A percentile compares a stretch with the other conserved stretches of the same genome.
phyloP scores from a whole-genome alignment of 2,797 vertebrate species.

The Heteromormyrus szaboi region DNA sequence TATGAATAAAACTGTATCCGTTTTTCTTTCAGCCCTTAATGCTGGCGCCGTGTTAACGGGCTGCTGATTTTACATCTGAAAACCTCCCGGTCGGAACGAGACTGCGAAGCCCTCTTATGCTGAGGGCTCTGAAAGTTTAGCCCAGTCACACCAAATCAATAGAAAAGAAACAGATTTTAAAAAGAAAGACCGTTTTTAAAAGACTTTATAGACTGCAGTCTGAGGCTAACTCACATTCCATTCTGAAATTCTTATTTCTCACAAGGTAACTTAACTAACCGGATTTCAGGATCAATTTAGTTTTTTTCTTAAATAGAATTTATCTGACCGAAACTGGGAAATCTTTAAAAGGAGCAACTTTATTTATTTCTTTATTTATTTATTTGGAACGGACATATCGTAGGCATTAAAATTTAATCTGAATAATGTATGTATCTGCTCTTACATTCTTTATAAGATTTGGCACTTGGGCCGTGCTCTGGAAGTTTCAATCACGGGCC shows the following conservation, averaged over 20 bases:
- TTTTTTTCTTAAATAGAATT: not conserved
- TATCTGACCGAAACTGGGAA: slow-evolving; percentile 38
- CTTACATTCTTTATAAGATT: slow-evolving; percentile 67
- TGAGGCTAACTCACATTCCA: not conserved
- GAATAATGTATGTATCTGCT: slow-evolving; percentile 65
- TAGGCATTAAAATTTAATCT: slow-evolving; percentile 56
- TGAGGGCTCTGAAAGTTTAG: slow-evolving; percentile 51
- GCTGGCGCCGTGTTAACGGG: slow-evolving; percentile 55
- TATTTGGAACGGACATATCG: slow-evolving; percentile 39
- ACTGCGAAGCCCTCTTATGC: slow-evolving; percentile 44
- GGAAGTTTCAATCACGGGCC: slow-evolving; percentile 61
- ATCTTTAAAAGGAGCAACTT: slow-evolving; percentile 45
- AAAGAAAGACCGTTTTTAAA: slow-evolving; percentile 19
- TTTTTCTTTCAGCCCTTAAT: slow-evolving; percentile 44
- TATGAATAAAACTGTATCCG: slow-evolving; percentile 56
- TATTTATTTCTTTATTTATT: slow-evolving; percentile 36
- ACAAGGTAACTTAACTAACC: slow-evolving; percentile 43
- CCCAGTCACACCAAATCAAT: slow-evolving; percentile 58
- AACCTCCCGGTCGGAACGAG: slow-evolving; percentile 51
- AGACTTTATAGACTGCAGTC: slow-evolving; percentile 18
- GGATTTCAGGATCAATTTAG: slow-evolving; percentile 27
- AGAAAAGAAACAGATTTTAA: slow-evolving; percentile 53
- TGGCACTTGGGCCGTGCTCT: slow-evolving; percentile 58
- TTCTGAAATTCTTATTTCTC: slow-evolving; percentile 26
- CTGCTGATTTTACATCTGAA: slow-evolving; percentile 58